Evolutionary conservation across 2,113 vertebrate genomes (phyloP), one percentile per base, ranked within the genome.

Genomic region (Micromys minutus): DNA sequence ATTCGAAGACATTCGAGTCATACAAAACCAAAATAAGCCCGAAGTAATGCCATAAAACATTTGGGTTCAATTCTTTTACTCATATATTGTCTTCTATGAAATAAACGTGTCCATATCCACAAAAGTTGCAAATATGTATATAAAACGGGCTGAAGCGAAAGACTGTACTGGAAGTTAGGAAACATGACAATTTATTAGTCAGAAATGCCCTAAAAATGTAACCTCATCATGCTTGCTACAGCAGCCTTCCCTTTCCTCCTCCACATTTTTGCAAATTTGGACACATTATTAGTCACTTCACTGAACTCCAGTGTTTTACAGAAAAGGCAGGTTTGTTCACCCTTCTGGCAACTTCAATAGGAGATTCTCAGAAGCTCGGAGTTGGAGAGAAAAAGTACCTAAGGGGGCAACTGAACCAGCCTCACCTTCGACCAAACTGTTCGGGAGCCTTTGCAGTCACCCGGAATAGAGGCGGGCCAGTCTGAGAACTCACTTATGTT

Each of bases 251-350:
- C 95, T 63, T 90, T 86, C 93, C 94, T 95, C 95, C 96, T 96
- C 95, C 96, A 95, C 95, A 77, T 87, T 92, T 57, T 72, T 88
- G 93, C 90, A 97, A 95, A 97, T 96, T 45, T 94, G 92, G 94
- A 90, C 92, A 71, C 84, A 94, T 97, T 96, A 96, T 97, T 96
- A 97, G 94, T 97, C 97, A 97, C 91, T 96, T 92, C 69, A 19
- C n/a, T 52, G 76, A 97, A 93, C 93, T 91, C 94, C 77, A 55
- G 91, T 72, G 85, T 87, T 67, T 59, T 45, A 87, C 0, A 89
- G 76, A 83, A 81, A 84, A 97, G 72, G 87, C 88, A 96, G 92
- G 85, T 71, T 74, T 92, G 83, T 87, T 90, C 90, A 74, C 76
- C 45, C 91, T 34, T 67, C 95, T 87, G 90, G 89, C 94, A 93